These are phyloP conservation scores for Clinocottus analis DNA, from an alignment of 2,113 vertebrate species.

Conservation along the genomic window DNA sequence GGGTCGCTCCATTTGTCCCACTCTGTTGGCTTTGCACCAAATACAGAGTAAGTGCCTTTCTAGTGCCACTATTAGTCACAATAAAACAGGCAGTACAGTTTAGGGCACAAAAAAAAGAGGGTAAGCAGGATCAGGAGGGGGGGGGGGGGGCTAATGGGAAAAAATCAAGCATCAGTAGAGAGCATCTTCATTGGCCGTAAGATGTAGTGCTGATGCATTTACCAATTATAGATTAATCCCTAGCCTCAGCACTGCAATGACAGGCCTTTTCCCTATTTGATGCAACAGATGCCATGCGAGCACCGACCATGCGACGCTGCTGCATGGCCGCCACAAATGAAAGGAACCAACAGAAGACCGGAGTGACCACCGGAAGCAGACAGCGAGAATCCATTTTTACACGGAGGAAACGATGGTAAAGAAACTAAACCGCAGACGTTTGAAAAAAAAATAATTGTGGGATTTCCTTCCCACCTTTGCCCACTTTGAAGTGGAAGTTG, in stretches of 20 bases:
- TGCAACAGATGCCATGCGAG: constrained; percentile 45
- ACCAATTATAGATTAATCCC: constrained; percentile 65
- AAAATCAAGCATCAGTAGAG: constrained; percentile 38
- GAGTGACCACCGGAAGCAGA: constrained; percentile 13
- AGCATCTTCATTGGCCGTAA: constrained; percentile 46
- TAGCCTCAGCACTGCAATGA: constrained; percentile 47
- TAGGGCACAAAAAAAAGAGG: constrained; percentile 32
- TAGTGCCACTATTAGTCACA: constrained; percentile 60
- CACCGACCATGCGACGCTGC: constrained; percentile 33
- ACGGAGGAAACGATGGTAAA: constrained; percentile 11
- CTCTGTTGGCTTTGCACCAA: constrained; percentile 62
- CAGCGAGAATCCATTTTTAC: constrained; percentile 25
- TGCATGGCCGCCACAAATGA: constrained; percentile 24
- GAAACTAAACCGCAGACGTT: neutral
- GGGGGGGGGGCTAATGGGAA: constrained; percentile 48
- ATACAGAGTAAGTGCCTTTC: constrained; percentile 63
- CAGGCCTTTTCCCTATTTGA: constrained; percentile 48
- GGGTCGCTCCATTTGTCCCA: constrained; percentile 66
- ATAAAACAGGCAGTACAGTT: constrained; percentile 60
- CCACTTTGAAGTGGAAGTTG: constrained; percentile 1
- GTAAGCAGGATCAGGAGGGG: constrained; percentile 30
- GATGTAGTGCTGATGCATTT: constrained; percentile 51
- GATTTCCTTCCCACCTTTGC: constrained; percentile 30
- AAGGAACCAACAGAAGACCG: constrained; percentile 18
- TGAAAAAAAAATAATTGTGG: neutral